Conservation (phyloP, 2,888 invertebrate species). For the Caenorhabditis becei region DNA sequence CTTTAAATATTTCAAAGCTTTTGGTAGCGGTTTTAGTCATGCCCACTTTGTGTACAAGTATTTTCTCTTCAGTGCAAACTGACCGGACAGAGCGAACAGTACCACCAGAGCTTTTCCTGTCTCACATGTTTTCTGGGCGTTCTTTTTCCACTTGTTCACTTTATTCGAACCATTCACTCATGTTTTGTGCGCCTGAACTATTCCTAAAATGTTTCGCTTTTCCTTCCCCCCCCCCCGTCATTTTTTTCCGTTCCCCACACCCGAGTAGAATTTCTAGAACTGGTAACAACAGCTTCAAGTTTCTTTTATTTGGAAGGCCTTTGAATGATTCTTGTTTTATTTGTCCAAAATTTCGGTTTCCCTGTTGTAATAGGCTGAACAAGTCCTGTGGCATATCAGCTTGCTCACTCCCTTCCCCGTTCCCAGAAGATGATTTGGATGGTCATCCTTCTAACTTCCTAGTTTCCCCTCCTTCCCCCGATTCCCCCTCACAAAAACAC, state of each 20-base stretch:
- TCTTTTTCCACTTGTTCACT: not conserved
- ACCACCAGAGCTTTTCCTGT: not conserved
- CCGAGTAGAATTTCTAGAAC: constrained; percentile 55
- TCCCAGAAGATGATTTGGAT: not conserved
- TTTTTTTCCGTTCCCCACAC: not conserved
- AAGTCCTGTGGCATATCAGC: constrained; percentile 44
- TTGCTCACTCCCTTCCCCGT: constrained; percentile 18
- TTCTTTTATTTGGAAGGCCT: not conserved
- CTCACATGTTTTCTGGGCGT: not conserved
- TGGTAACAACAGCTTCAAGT: constrained; percentile 27
- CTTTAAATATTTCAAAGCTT: too few relatives aligned
- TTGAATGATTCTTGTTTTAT: not conserved
- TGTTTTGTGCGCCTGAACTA: too few relatives aligned
- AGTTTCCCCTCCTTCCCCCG: too few relatives aligned
- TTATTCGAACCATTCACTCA: too few relatives aligned
- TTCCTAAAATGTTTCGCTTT: too few relatives aligned
- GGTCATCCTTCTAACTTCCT: too few relatives aligned
- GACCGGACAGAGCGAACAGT: too few relatives aligned
- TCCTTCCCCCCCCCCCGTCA: not conserved
- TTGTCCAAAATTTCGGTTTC: not conserved
- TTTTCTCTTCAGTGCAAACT: constrained; percentile 1
- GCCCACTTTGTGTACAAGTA: constrained; percentile 7
- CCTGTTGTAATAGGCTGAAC: constrained; percentile 33
- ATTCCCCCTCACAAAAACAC: too few relatives aligned
- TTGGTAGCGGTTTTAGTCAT: not conserved